These are phyloP conservation scores for Copsychus sechellarum DNA, from an alignment of 2,113 vertebrate species.

Conservation along the genomic window DNA sequence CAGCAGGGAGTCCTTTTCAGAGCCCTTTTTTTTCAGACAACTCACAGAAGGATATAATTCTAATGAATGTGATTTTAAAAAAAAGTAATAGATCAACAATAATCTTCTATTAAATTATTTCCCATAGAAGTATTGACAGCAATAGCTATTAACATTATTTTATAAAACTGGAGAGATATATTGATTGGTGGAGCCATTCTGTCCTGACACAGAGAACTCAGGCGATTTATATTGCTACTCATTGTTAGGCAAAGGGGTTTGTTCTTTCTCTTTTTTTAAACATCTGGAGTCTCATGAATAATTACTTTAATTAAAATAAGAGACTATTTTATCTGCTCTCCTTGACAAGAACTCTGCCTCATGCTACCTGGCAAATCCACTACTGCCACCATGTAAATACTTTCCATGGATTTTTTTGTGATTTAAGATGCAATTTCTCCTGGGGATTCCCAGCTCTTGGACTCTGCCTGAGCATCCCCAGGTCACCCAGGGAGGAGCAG, in stretches of 20 bases:
- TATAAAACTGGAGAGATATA: not conserved
- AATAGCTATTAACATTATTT: conserved; percentile 1
- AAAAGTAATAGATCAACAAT: not conserved
- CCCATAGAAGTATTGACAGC: conserved; percentile 10
- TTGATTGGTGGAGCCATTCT: conserved; percentile 4
- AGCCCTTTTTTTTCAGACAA: not conserved
- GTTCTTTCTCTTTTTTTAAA: not conserved
- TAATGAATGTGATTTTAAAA: not conserved
- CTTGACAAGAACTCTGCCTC: not conserved
- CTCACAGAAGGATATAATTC: conserved; percentile 26
- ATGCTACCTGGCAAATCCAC: not conserved
- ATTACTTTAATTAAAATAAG: conserved; percentile 32
- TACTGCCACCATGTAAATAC: not conserved
- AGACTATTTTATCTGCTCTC: not conserved
- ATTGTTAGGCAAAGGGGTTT: not conserved
- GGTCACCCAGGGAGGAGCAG: not conserved
- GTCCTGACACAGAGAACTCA: not conserved
- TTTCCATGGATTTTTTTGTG: not conserved
- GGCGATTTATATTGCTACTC: not conserved
- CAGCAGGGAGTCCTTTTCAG: conserved; percentile 55
- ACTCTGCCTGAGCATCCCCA: not conserved
- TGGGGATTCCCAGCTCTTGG: not conserved
- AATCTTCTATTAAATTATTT: conserved; percentile 42
- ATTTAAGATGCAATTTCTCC: not conserved
- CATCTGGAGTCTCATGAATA: conserved; percentile 11